A percentile compares a stretch with the other conserved stretches of the same genome.
Evolutionary conservation across 2,113 vertebrate species (phyloP).

Genomic region (Gambusia affinis): DNA sequence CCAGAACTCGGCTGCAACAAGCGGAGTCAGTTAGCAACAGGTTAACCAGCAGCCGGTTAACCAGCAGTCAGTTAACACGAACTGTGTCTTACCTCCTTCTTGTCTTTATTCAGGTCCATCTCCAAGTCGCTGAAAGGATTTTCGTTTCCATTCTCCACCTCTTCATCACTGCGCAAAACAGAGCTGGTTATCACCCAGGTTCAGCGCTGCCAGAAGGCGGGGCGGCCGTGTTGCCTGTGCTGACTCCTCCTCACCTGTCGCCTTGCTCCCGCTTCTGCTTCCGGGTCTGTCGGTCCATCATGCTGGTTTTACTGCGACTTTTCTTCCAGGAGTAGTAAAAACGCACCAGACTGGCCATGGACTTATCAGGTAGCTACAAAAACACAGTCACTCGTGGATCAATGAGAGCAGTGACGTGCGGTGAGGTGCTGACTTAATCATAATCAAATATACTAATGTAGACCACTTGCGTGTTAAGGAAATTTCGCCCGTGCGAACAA

Average conservation of each 20-base stretch:
- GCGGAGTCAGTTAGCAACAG: not conserved
- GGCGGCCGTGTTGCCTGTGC: not conserved
- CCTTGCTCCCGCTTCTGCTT: constrained; percentile 92
- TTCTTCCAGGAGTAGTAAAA: constrained; percentile 99
- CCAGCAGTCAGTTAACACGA: not conserved
- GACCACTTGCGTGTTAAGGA: too few relatives aligned
- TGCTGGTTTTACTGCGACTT: constrained; percentile 94
- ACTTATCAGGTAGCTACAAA: constrained; percentile 93
- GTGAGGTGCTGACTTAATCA: too few relatives aligned
- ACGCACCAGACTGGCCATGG: constrained; percentile 94
- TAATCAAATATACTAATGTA: too few relatives aligned
- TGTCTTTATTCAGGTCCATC: constrained; percentile 87
- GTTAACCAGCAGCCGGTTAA: not conserved
- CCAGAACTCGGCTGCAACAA: constrained; percentile 58
- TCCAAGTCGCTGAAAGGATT: constrained; percentile 84
- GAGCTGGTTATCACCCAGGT: not conserved
- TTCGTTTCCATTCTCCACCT: constrained; percentile 85
- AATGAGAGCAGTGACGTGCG: too few relatives aligned
- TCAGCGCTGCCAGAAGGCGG: not conserved
- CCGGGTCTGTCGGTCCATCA: constrained; percentile 96
- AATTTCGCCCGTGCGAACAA: too few relatives aligned
- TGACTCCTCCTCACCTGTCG: constrained; percentile 83
- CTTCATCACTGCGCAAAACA: constrained; percentile 90
- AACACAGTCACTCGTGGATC: not conserved
- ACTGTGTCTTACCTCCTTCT: constrained; percentile 85